Conservation (phyloP, 1,140 invertebrate genomes). For the Trachymyrmex septentrionalis region DNA sequence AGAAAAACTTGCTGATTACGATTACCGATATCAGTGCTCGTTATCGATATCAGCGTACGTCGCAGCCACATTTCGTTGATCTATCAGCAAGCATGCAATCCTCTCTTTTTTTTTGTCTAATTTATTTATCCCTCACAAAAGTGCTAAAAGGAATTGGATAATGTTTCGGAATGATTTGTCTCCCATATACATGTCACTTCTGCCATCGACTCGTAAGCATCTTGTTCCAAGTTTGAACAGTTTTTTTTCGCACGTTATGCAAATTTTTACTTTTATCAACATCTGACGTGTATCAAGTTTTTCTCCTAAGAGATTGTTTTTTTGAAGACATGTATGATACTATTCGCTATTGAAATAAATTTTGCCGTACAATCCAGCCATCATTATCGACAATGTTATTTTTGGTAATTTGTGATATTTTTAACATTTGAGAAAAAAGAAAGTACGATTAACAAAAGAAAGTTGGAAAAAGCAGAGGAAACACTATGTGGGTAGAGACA, state of each 20-base stretch:
- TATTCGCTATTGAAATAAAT: neutral
- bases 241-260: neutral
- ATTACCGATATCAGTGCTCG: neutral
- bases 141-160: constrained; percentile 69
- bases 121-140: constrained; percentile 61
- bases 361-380: neutral
- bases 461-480: constrained; percentile 4
- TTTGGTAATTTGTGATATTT: constrained; percentile 1
- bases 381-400: neutral
- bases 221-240: neutral
- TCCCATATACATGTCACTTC: constrained; percentile 40
- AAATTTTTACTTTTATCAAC: neutral
- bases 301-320: neutral
- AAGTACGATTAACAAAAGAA: neutral
- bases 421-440: constrained; percentile 9
- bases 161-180: constrained; percentile 56
- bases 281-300: neutral
- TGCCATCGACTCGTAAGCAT: constrained; percentile 14
- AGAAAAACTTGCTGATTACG: neutral
- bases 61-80: neutral
- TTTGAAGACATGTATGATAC: neutral
- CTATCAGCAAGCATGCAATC: constrained; percentile 10
- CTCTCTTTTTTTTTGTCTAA: neutral
- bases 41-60: neutral
- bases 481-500: constrained; percentile 28